Base-by-base conservation (phyloP, 2,888 invertebrate species). In the Latheticus oryzae region DNA sequence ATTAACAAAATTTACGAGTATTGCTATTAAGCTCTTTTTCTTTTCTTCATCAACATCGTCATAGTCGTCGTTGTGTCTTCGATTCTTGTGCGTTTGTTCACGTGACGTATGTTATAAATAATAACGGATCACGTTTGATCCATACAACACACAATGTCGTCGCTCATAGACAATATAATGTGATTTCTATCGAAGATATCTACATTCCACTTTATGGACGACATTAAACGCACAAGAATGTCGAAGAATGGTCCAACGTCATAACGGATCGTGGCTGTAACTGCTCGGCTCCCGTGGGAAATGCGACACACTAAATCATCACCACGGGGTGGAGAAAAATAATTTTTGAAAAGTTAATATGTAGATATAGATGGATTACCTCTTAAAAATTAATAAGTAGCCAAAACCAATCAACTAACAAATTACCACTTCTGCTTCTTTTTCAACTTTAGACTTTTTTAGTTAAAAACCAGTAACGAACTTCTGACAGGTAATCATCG, bases 41-140 rank as follows among this genome's bases (percentile, higher is more conserved):
- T 43, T 28, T 13, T 38, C 11, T n/a, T n/a, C n/a, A n/a, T n/a
- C n/a, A n/a, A 2, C 9, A 19, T 8, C 2, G 5, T 21, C 8
- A 12, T 8, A 45, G 19, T 12, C 11, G 5, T 3, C 17, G n/a
- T n/a, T n/a, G n/a, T n/a, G n/a, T n/a, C n/a, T n/a, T n/a, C n/a
- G n/a, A n/a, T 12, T 23, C 12, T 28, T 28, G 28, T 28, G 8
- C 4, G 11, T 28, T 16, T 26, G 30, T 5, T 16, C 17, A 32
- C 21, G 24, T 32, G 30, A 16, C 3, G 23, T 7, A 5, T 5
- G 17, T 7, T 48, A 43, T 58, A 58, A 58, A 62, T 58, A 62
- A 58, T 62, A 62, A 62, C 62, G 60, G 60, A 45, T 47, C 60
- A 57, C 59, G 59, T 57, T 62, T 62, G 62, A 62, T 62, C 62